phyloP scores from a whole-genome alignment of 2,797 vertebrate genomes.

The Cephalopachus bancanus region DNA sequence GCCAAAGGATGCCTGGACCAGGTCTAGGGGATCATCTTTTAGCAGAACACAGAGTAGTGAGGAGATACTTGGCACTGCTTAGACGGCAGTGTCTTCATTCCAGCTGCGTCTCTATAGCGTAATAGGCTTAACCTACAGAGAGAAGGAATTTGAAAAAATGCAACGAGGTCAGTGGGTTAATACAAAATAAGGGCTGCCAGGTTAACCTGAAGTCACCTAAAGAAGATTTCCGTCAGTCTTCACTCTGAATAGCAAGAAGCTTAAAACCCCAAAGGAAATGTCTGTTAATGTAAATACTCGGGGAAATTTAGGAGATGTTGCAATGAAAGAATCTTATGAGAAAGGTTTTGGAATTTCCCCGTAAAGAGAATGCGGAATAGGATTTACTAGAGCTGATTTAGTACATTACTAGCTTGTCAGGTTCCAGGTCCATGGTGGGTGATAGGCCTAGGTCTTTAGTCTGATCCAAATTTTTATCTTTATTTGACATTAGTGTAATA shows the following conservation, averaged over 20 bases:
- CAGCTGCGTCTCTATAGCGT: neutral
- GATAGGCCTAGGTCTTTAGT: neutral
- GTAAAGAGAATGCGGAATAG: conserved; percentile 10
- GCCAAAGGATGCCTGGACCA: neutral
- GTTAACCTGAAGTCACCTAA: neutral
- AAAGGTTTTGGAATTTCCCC: conserved; percentile 72
- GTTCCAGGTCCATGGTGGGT: no score
- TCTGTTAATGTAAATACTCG: conserved; percentile 17
- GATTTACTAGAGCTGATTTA: neutral
- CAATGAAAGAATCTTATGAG: conserved; percentile 48
- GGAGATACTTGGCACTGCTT: neutral
- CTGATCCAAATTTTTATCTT: neutral
- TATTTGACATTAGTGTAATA: neutral
- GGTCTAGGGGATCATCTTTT: neutral
- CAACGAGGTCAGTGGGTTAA: neutral
- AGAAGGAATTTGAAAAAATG: neutral
- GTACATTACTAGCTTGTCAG: neutral
- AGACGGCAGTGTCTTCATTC: neutral
- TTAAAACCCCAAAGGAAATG: neutral
- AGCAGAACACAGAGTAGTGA: neutral
- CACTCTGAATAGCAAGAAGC: neutral
- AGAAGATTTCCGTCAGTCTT: neutral
- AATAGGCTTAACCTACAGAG: neutral
- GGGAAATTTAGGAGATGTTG: conserved; percentile 63
- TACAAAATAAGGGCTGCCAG: neutral